Percentiles rank a stretch among this genome's conserved stretches.
phyloP scores from a whole-genome alignment of 2,113 vertebrate genomes.

The Oreochromis aureus region DNA sequence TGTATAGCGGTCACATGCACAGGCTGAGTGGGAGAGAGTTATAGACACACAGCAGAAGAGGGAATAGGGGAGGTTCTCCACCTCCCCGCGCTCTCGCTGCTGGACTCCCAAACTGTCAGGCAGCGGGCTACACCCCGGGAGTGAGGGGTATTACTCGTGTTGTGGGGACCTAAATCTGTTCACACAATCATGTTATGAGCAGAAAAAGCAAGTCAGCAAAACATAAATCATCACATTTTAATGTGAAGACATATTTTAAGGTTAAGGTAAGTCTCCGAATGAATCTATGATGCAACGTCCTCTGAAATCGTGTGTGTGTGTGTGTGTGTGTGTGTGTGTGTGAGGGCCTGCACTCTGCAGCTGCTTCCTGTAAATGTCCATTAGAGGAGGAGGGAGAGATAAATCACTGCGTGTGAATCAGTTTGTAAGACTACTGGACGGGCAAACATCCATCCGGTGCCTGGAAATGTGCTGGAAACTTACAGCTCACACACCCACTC shows the following conservation, averaged over 20 bases:
- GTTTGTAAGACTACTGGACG: background rate
- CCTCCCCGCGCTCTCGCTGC: background rate
- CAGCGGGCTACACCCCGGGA: background rate
- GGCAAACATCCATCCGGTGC: background rate
- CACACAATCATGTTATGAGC: background rate
- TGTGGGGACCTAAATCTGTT: background rate
- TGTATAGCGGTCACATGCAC: background rate
- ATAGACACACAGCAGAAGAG: background rate
- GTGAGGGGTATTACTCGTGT: background rate
- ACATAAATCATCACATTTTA: background rate
- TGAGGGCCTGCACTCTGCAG: background rate
- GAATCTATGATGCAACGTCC: background rate
- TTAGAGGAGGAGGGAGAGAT: background rate
- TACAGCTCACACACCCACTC: background rate
- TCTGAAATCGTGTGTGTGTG: background rate
- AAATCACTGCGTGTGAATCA: background rate
- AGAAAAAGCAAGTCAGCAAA: background rate
- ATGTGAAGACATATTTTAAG: background rate
- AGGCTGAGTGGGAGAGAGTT: background rate
- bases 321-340: background rate
- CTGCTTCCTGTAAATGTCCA: background rate
- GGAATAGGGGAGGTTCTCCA: background rate
- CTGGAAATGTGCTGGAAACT: background rate
- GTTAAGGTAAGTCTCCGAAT: background rate
- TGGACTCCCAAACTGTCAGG: background rate